Base-by-base conservation (phyloP, 1,140 invertebrate species). In the Bombus sylvicola region DNA sequence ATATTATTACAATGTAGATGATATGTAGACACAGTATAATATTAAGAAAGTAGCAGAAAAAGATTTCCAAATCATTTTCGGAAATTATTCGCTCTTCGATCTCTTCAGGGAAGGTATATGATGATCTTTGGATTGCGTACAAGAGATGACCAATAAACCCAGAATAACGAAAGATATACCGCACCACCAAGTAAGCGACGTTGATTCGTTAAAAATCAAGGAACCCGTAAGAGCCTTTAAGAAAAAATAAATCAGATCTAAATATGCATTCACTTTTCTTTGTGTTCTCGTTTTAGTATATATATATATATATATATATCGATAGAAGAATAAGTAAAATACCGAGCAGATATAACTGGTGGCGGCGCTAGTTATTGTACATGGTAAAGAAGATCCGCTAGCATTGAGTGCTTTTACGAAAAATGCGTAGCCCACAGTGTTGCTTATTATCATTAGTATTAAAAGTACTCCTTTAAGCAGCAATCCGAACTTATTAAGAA, bases 331-430 rank as follows among this genome's bases (percentile, higher is more conserved):
- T 66, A 85, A 93, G 64, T 66, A n/a, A 12, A 96, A 95, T 95
- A 97, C 96, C 87, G 96, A 97, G 83, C 96, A 94, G 71, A 97
- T 93, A 90, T 97, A 97, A 92, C 96, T 97, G 10, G 96, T 95
- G 10, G 96, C 95, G 39, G 97, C 94, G 78, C 96, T 96, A 86
- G 95, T 95, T 37, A 97, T 95, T 10, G 96, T 97, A 18, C 96
- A 95, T 22, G 96, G 95, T 34, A 97, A 95, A 13, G 97, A 96
- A 82, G 96, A 96, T 41, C 92, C 89, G 12, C 96, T 95, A 2
- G 93, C 92, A 78, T 96, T 95, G 10, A 97, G 92, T 8, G 96
- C 96, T 85, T 96, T 96, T 68, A 96, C 95, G 91, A 96, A 97
- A 86, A 96, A 96, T 18, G 96, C 95, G 92, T 96, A 96, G 47